Evolutionary conservation across 2,797 vertebrate species (phyloP).

Genomic region (Sternotherus odoratus): DNA sequence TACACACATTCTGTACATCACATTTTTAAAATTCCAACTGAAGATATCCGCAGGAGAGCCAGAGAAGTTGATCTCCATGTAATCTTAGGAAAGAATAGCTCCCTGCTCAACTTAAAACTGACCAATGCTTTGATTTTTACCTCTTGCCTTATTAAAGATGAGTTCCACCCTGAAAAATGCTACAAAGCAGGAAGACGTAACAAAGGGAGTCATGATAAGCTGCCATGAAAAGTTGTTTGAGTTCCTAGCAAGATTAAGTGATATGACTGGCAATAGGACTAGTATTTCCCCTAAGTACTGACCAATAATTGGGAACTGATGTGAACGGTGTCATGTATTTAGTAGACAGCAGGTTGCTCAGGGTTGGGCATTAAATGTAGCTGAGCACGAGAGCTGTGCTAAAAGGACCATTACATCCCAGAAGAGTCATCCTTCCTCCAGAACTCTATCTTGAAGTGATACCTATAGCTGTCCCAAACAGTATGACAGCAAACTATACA

Average conservation of each 20-base stretch:
- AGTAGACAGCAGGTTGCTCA: background rate
- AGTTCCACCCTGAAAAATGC: background rate
- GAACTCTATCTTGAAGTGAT: background rate
- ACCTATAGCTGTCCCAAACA: background rate
- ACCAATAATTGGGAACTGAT: background rate
- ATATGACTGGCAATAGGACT: background rate
- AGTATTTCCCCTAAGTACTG: background rate
- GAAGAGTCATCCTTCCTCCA: no score
- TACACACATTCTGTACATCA: background rate
- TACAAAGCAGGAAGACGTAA: background rate
- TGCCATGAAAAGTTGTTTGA: background rate
- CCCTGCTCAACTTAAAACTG: background rate
- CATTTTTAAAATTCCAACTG: slow-evolving; percentile 42
- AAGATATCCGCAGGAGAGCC: slow-evolving; percentile 12
- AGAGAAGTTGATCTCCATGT: slow-evolving; percentile 16
- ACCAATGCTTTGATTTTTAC: background rate
- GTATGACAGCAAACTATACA: background rate
- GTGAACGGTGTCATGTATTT: background rate
- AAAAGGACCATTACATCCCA: background rate
- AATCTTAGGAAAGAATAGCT: background rate
- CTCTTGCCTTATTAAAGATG: background rate
- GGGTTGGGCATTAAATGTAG: background rate
- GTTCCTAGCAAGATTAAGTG: fast-evolving
- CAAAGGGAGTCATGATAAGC: fast-evolving
- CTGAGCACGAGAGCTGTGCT: fast-evolving